These are phyloP conservation scores for Chelidonichthys spinosus DNA, from an alignment of 2,797 vertebrate genomes.

Conservation along the genomic window DNA sequence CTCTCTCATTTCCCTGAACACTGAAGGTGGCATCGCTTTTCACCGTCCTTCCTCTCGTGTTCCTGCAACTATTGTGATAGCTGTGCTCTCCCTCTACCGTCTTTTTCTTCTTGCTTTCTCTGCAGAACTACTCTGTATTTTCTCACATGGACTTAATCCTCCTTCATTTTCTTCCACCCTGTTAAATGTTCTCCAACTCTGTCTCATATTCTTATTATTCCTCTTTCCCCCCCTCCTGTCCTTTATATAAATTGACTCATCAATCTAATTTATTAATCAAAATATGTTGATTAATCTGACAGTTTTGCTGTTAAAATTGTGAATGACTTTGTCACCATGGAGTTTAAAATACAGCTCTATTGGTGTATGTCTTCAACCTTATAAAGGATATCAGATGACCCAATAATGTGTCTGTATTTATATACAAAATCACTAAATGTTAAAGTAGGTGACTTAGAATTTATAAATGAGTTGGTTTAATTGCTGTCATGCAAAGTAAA, in stretches of 20 bases:
- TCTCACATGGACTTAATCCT: conserved; percentile 12
- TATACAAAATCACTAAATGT: neutral
- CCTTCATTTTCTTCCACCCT: conserved; percentile 55
- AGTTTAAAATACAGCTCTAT: neutral
- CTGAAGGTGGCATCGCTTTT: conserved; percentile 56
- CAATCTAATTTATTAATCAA: neutral
- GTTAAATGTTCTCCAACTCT: conserved; percentile 9
- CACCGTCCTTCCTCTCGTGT: conserved; percentile 35
- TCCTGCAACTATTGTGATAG: conserved; percentile 31
- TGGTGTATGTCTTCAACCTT: neutral
- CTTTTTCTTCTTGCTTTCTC: conserved; percentile 24
- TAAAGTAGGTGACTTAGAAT: neutral
- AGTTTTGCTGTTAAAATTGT: neutral
- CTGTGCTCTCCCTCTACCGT: conserved; percentile 5
- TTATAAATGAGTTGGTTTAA: neutral
- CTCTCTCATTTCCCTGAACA: conserved; percentile 56
- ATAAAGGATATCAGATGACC: neutral
- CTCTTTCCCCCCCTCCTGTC: neutral
- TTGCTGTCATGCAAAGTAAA: neutral
- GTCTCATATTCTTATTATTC: neutral
- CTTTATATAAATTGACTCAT: neutral
- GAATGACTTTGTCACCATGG: neutral
- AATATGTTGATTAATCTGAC: neutral
- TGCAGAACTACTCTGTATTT: conserved; percentile 24
- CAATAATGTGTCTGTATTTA: neutral